Percentiles rank a stretch among this genome's conserved stretches.
Evolutionary conservation across 2,113 vertebrate species (phyloP).

Genomic region (Phalacrocorax aristotelis): DNA sequence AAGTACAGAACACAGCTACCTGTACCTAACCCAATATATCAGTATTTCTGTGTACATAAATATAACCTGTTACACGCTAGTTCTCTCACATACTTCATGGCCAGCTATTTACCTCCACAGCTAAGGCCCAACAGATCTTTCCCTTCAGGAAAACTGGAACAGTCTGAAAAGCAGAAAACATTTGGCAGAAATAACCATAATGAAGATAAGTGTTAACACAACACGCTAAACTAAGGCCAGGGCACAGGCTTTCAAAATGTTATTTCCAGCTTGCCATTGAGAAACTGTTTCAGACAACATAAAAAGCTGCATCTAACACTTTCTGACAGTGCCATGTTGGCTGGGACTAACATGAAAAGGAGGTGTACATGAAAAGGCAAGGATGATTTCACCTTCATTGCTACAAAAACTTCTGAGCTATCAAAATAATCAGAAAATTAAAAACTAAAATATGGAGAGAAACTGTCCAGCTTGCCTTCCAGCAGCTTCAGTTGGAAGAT

Average conservation of each 20-base stretch:
- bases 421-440: constrained; percentile 36
- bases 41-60: not conserved
- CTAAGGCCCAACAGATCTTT: not conserved
- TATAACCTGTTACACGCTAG: not conserved
- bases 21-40: not conserved
- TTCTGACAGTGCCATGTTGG: constrained; percentile 57
- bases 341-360: constrained; percentile 1
- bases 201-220: constrained; percentile 41
- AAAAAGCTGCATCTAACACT: constrained; percentile 52
- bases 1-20: not conserved
- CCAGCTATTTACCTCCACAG: not conserved
- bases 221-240: not conserved
- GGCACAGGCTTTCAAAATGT: constrained; percentile 18
- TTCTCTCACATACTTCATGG: not conserved
- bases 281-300: constrained; percentile 47
- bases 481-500: not conserved
- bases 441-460: not conserved
- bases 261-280: constrained; percentile 41
- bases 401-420: not conserved
- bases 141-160: not conserved
- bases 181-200: constrained; percentile 43
- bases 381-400: constrained; percentile 11
- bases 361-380: not conserved
- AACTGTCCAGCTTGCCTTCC: not conserved
- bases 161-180: constrained; percentile 13